Evolutionary conservation across 1,140 invertebrate genomes (phyloP), one percentile per base, ranked within the genome.

Genomic region (Platorchestia sp.): DNA sequence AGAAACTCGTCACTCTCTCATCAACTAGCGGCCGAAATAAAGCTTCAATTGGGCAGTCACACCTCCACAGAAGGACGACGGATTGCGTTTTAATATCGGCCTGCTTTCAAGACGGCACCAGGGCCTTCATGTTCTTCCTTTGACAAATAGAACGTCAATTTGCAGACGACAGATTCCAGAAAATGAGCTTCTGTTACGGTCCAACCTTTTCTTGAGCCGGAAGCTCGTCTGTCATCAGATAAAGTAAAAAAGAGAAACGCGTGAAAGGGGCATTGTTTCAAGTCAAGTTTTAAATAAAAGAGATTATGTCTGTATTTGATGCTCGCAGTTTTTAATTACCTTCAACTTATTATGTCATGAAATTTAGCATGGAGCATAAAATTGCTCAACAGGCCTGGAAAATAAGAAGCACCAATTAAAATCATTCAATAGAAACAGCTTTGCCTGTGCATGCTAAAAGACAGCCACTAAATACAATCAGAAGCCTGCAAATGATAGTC

Each of bases 51-150:
- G 41, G 91, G 14, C 44, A n/a, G 91, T 93, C 91, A 93, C 91
- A 93, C 91, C 91, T 47, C 45, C 40, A 93, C 43, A 93, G 47
- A 45, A 93, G 36, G 45, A 40, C 43, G 87, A 89, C 10, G 87
- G 87, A 89, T 89, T 89, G 87, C 43, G 43, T 89, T 89, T 89
- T 89, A 89, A 89, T 89, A 41, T 89, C 87, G 87, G 87, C 87
- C n/a, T 41, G 87, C 87, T 89, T 44, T 89, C 87, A 89, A 89
- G 87, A 89, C 41, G 14, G 42, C 87, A 89, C 41, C 5, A 14
- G 87, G 41, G 41, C 87, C 87, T 41, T 44, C 42, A n/a, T n/a
- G 36, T 89, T 42, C 16, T 5, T 89, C 14, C 10, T 3, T 89
- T 89, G 43, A 89, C n/a, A 89, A 89, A 89, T 89, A 89, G n/a